A percentile compares a stretch with the other conserved stretches of the same genome.
Evolutionary conservation across 2,113 vertebrate species (phyloP).

Genomic region (Ammospiza caudacuta): DNA sequence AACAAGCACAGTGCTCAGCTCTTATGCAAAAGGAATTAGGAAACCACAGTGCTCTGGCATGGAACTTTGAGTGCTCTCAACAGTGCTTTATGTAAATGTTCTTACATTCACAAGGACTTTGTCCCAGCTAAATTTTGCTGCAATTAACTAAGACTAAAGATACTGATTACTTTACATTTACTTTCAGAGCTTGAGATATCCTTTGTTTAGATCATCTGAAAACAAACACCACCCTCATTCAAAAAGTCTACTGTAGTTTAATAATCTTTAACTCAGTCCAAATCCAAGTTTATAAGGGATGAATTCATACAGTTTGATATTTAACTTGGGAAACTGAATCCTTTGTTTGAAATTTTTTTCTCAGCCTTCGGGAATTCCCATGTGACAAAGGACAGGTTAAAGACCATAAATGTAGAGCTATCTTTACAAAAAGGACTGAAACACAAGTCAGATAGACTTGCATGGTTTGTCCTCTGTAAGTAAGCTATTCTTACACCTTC

Average conservation of each 20-base stretch:
- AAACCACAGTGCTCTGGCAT: background rate
- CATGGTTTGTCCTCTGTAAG: background rate
- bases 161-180: background rate
- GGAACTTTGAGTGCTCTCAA: background rate
- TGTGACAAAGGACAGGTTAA: background rate
- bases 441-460: background rate
- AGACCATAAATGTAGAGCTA: background rate
- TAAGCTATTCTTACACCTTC: background rate
- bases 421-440: background rate
- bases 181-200: background rate
- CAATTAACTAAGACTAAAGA: background rate
- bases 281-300: background rate
- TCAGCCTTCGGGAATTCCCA: background rate
- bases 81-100: rapidly evolving
- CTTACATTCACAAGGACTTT: background rate
- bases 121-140: background rate
- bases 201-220: background rate
- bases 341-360: background rate
- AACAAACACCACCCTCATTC: background rate
- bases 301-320: background rate
- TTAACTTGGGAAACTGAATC: background rate
- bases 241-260: background rate
- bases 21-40: background rate
- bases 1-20: background rate
- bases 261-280: background rate